Conservation (phyloP, 2,797 vertebrate genomes). For the Cryptoprocta ferox region DNA sequence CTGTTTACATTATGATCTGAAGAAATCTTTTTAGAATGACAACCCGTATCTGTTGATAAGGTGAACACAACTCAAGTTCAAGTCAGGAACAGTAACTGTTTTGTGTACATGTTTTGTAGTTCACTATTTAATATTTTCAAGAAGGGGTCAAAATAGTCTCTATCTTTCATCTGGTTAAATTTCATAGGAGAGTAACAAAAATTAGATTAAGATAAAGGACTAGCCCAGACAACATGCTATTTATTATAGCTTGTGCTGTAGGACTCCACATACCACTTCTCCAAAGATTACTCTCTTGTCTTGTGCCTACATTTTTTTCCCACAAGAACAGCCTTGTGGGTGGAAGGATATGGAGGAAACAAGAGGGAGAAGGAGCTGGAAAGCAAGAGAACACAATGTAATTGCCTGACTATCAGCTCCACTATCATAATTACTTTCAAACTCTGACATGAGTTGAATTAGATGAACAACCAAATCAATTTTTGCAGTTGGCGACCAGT, state of each 20-base stretch:
- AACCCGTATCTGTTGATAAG: neutral
- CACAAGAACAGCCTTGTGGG: slow-evolving; percentile 74
- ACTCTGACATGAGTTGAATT: slow-evolving; percentile 87
- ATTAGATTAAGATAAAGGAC: slow-evolving; percentile 49
- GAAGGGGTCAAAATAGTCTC: neutral
- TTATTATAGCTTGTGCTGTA: neutral
- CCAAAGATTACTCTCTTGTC: slow-evolving; percentile 41
- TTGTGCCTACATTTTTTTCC: slow-evolving; percentile 55
- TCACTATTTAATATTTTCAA: slow-evolving; percentile 10
- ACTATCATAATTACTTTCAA: slow-evolving; percentile 88
- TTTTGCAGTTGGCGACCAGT: slow-evolving; percentile 85
- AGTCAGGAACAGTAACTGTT: neutral
- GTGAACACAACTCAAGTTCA: neutral
- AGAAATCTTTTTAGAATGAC: neutral
- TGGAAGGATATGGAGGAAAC: neutral
- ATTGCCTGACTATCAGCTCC: slow-evolving; percentile 87
- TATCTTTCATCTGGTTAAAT: slow-evolving; percentile 60
- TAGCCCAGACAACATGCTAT: slow-evolving; percentile 17
- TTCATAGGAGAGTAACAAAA: slow-evolving; percentile 63
- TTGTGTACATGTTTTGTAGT: neutral
- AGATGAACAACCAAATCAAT: slow-evolving; percentile 88
- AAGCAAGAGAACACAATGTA: slow-evolving; percentile 82
- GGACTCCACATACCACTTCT: slow-evolving; percentile 50
- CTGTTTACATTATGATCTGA: neutral
- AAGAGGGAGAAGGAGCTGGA: neutral